A percentile compares a stretch with the other conserved stretches of the same genome.
Evolutionary conservation across 2,113 vertebrate species (phyloP).

Genomic region (Melanocharis versteri): DNA sequence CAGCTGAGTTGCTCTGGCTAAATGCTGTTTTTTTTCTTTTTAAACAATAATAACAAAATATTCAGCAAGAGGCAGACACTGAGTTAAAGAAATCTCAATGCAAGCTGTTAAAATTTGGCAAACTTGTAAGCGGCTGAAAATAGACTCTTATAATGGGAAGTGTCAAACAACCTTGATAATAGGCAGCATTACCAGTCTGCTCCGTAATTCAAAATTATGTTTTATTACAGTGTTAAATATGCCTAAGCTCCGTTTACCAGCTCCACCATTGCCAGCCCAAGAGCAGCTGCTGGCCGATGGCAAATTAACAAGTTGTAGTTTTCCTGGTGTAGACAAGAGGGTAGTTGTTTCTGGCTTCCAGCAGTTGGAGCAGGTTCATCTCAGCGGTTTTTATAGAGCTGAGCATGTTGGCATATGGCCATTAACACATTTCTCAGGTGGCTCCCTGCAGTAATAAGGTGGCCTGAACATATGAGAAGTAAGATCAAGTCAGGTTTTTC

Average conservation of each 20-base stretch:
- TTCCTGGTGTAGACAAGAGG: constrained; percentile 37
- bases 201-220: constrained; percentile 52
- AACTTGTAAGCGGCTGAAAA: constrained; percentile 37
- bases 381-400: not conserved
- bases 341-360: constrained; percentile 49
- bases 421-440: constrained; percentile 62
- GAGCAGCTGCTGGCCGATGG: constrained; percentile 42
- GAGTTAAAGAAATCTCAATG: constrained; percentile 27
- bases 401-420: constrained; percentile 6
- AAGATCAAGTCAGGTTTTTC: not conserved
- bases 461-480: not conserved
- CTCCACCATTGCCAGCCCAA: constrained; percentile 13
- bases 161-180: constrained; percentile 60
- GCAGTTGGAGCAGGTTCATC: constrained; percentile 45
- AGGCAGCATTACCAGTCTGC: constrained; percentile 53
- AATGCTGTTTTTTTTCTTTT: not conserved
- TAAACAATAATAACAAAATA: constrained; percentile 27
- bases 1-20: constrained; percentile 18
- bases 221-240: constrained; percentile 61
- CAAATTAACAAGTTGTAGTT: constrained; percentile 60
- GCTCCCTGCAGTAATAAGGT: constrained; percentile 20
- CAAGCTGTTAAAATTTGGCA: constrained; percentile 59
- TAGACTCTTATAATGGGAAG: constrained; percentile 52
- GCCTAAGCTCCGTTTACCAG: constrained; percentile 25
- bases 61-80: constrained; percentile 10